Evolutionary conservation across 2,888 invertebrate species (phyloP), one percentile per base, ranked within the genome.

Genomic region (Lacanobia wlatinum): DNA sequence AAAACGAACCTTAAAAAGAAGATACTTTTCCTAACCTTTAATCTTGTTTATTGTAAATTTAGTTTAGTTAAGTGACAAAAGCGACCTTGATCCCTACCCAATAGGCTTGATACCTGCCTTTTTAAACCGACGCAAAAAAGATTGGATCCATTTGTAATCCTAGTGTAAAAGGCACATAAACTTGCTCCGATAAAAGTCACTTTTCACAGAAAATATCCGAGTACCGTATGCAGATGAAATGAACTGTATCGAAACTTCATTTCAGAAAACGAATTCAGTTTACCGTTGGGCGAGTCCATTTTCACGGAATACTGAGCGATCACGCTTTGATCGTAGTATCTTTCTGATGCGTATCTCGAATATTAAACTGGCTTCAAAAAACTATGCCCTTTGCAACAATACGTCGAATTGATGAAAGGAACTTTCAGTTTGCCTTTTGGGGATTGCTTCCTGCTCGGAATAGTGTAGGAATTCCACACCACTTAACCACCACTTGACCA

Each of bases 181-280:
- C 34, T 40, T 16, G 18, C 14, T 53, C 12, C 4, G 50, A 59
- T 78, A 66, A 65, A 55, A 65, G 12, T 58, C 53, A 52, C 38
- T 75, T 48, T 34, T 61, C 52, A 63, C 53, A 58, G 59, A 78
- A 28, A 77, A 70, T 66, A 72, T 43, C 55, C 18, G 46, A 21
- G 14, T 48, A 18, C 7, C 7, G 40, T 38, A 69, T 60, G 52
- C 80, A 64, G 63, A 73, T 78, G 34, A 60, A 78, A 21, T 50
- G 28, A 73, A 58, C 43, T 50, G 53, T 61, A 63, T 58, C 70
- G 55, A n/a, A 61, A 71, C 34, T 70, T 60, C 46, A 78, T 81
- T 73, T 77, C 40, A 16, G 9, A 43, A 70, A 70, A 65, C 61
- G 78, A 68, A 78, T 82, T 72, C 71, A 55, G 66, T 78, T 78